phyloP scores from a whole-genome alignment of 1,140 invertebrate genomes.

The Penaeus vannamei region DNA sequence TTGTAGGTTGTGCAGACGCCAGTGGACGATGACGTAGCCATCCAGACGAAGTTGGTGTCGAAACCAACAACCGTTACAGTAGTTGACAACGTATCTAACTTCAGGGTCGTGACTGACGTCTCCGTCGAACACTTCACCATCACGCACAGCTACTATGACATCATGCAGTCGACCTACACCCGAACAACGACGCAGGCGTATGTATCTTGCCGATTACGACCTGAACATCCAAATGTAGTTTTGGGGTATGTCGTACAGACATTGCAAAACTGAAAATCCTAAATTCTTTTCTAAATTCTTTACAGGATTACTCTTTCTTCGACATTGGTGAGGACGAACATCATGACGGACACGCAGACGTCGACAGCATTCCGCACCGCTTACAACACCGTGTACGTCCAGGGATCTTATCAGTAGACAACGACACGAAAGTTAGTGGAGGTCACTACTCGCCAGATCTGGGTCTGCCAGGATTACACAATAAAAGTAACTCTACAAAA shows the following conservation, averaged over 20 bases:
- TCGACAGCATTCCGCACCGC: neutral
- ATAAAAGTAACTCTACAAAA: too few species aligned
- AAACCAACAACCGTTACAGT: neutral
- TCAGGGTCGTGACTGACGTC: constrained; percentile 1
- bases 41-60: neutral
- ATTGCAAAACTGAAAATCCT: too few species aligned
- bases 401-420: neutral
- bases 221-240: too few species aligned
- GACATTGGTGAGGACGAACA: neutral
- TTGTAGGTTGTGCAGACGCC: constrained; percentile 29
- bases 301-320: neutral
- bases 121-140: constrained; percentile 16
- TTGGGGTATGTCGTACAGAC: too few species aligned
- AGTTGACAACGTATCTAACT: neutral
- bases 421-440: too few species aligned
- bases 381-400: neutral
- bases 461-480: too few species aligned
- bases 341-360: neutral
- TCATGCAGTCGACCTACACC: constrained; percentile 38
- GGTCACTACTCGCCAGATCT: too few species aligned
- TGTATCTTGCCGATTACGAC: neutral
- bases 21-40: constrained; percentile 16
- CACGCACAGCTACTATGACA: constrained; percentile 40
- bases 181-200: constrained; percentile 33
- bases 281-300: neutral